phyloP scores from a whole-genome alignment of 2,888 invertebrate species.

The Slavum lentiscoides region DNA sequence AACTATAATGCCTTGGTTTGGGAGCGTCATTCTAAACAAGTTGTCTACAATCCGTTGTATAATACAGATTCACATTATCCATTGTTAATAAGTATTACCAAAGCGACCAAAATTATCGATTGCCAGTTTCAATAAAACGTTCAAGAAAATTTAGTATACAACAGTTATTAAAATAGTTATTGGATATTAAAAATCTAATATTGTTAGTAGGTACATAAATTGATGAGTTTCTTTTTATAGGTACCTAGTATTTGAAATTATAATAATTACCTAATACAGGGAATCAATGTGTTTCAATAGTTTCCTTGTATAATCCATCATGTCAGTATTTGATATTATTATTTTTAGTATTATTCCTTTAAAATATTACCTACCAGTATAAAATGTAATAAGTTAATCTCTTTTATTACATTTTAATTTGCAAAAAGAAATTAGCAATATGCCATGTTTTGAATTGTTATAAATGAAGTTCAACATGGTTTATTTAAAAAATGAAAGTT shows the following conservation, averaged over 20 bases:
- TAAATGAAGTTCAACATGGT: not conserved
- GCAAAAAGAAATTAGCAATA: not conserved
- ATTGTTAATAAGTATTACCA: slow-evolving; percentile 68
- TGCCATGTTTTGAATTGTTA: not conserved
- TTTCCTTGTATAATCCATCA: slow-evolving; percentile 16
- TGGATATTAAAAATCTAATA: no score
- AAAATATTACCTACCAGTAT: slow-evolving; percentile 1
- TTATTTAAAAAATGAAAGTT: not conserved
- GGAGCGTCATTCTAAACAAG: slow-evolving; percentile 68
- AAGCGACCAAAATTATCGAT: slow-evolving; percentile 57
- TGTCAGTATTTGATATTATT: slow-evolving; percentile 30
- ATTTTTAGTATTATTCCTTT: slow-evolving; percentile 6
- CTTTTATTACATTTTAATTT: slow-evolving; percentile 3
- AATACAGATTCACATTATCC: slow-evolving; percentile 75
- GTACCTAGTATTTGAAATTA: not conserved
- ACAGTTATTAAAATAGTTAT: not conserved
- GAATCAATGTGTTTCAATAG: slow-evolving; percentile 5
- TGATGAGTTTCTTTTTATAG: not conserved
- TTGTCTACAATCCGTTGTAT: slow-evolving; percentile 66
- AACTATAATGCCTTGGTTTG: slow-evolving; percentile 71
- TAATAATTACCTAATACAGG: slow-evolving; percentile 6
- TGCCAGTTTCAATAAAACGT: slow-evolving; percentile 42
- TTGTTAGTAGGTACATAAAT: not conserved
- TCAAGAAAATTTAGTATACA: not conserved
- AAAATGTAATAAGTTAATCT: not conserved